Conservation (phyloP, 64 coral and sea anemone genomes). For the Montipora cactus region DNA sequence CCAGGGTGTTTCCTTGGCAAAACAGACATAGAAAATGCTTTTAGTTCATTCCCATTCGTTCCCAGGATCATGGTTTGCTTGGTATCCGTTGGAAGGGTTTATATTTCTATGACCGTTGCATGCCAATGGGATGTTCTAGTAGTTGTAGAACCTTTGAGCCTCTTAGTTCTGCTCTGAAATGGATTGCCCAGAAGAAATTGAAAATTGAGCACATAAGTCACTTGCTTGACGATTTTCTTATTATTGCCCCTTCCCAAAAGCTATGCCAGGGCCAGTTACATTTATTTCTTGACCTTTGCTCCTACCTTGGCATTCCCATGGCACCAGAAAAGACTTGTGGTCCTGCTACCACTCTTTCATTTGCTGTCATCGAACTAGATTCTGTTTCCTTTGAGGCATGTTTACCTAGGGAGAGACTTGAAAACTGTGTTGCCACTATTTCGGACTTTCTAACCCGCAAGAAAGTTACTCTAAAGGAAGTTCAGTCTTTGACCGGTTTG, state of each 20-base stretch:
- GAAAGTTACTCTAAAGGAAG: background rate
- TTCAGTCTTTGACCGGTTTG: background rate
- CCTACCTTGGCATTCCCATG: constrained; percentile 17
- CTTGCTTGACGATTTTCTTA: constrained; percentile 33
- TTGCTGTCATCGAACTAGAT: background rate
- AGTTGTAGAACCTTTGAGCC: constrained; percentile 15
- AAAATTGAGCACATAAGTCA: background rate
- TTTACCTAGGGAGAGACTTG: background rate
- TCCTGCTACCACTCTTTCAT: background rate
- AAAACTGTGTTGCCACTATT: background rate
- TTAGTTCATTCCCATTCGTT: constrained; percentile 36
- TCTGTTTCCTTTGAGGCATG: background rate
- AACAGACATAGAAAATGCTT: constrained; percentile 40
- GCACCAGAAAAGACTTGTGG: constrained; percentile 25
- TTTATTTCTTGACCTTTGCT: constrained; percentile 9
- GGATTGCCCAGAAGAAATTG: constrained; percentile 7
- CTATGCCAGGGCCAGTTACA: background rate
- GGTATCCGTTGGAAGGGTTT: constrained; percentile 41
- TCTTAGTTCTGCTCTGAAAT: constrained; percentile 14
- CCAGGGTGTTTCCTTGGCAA: constrained; percentile 8
- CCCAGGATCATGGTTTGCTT: background rate
- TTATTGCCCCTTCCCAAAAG: background rate
- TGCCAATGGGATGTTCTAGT: constrained; percentile 32
- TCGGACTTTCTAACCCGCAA: background rate
- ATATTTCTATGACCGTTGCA: constrained; percentile 47